Conservation (phyloP, 2,113 vertebrate genomes). For the Bombycilla garrulus region DNA sequence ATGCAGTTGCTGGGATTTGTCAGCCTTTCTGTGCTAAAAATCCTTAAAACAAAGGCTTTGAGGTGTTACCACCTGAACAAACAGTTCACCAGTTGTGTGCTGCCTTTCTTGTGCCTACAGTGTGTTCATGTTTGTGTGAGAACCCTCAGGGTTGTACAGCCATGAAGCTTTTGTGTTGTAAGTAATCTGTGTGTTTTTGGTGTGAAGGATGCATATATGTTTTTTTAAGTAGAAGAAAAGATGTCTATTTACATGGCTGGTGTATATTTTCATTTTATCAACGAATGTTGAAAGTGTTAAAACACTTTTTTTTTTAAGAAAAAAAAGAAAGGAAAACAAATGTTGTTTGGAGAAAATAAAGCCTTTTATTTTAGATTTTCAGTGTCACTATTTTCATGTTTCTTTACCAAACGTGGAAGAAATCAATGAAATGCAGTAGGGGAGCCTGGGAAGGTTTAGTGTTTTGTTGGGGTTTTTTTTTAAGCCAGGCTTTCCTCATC, state of each 20-base stretch:
- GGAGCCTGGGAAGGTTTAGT: not conserved
- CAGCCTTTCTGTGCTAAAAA: not conserved
- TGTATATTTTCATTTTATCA: not conserved
- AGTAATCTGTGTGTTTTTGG: not conserved
- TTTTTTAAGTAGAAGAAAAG: not conserved
- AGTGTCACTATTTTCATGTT: not conserved
- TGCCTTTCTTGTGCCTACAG: rapidly evolving
- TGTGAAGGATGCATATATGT: not conserved
- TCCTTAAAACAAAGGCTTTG: not conserved
- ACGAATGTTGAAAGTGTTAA: not conserved
- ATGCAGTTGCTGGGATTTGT: not conserved
- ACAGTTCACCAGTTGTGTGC: not conserved
- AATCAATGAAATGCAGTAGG: not conserved
- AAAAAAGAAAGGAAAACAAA: not conserved
- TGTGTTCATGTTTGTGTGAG: not conserved
- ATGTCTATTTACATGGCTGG: not conserved
- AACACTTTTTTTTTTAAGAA: not conserved
- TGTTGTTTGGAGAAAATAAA: conserved; percentile 13
- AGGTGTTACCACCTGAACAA: not conserved
- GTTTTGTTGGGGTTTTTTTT: not conserved
- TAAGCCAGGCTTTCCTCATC: not conserved
- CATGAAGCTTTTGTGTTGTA: not conserved
- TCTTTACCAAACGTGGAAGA: not conserved
- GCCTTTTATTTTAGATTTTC: not conserved
- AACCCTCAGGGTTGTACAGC: not conserved